These are phyloP conservation scores for Mylabris phalerata DNA, from an alignment of 1,140 invertebrate species.

Conservation along the genomic window DNA sequence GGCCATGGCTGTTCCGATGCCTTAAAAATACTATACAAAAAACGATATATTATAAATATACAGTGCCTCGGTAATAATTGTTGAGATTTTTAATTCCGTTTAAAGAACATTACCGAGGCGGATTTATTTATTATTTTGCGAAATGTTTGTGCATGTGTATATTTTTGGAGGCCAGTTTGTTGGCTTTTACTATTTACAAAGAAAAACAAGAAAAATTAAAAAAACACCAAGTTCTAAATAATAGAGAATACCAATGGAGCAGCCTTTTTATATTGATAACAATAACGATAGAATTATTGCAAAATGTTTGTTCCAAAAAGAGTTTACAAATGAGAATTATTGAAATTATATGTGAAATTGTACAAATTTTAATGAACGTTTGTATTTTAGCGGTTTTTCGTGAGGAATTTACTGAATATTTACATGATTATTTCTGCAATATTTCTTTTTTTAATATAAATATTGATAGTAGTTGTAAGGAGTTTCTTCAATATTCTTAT, in stretches of 20 bases:
- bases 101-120: too few relatives aligned
- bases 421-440: constrained; percentile 1
- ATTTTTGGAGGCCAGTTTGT: constrained; percentile 3
- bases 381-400: too few relatives aligned
- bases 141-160: not conserved
- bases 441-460: not conserved
- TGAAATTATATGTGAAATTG: too few relatives aligned
- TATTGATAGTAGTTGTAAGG: not conserved
- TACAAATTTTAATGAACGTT: too few relatives aligned
- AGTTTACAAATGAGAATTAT: constrained; percentile 3
- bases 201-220: not conserved
- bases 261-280: not conserved
- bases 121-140: not conserved
- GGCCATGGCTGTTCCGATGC: not conserved
- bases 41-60: not conserved
- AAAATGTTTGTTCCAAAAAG: too few relatives aligned
- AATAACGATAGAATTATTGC: not conserved
- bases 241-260: too few relatives aligned
- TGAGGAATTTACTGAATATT: not conserved
- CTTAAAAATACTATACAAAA: not conserved
- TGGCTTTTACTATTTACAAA: constrained; percentile 1
- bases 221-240: too few relatives aligned
- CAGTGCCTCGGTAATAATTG: not conserved
- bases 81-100: not conserved
- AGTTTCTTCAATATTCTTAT: not conserved